Evolutionary conservation across 2,797 vertebrate genomes (phyloP), one percentile per base, ranked within the genome.

Genomic region (Thamnophis elegans): DNA sequence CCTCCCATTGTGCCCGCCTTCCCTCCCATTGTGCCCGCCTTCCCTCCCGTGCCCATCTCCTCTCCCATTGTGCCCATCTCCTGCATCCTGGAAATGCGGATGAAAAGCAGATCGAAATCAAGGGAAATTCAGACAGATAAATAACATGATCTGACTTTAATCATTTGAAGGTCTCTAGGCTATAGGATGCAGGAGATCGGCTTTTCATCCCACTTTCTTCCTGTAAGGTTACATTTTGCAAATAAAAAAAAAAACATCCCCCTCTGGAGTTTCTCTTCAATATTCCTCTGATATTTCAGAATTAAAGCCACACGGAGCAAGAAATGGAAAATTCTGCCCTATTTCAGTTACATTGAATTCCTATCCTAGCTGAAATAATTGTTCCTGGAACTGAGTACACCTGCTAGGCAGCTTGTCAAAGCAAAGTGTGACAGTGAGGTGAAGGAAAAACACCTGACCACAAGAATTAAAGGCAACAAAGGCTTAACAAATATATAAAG

Each of bases 351-450:
- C 88, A 97, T 42, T 90, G 90, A 97, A 95, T 93, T 93, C 87
- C 85, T 94, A 90, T 93, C 86, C 88, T 94, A 94, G 55, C 90
- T 93, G 93, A 96, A 96, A 96, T 97, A 97, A 96, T 96, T 97
- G 93, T 95, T 92, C 68, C 53, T 68, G 42, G 92, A 96, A 96
- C 62, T 73, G 91, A 95, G 92, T 94, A 91, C 90, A 97, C 85
- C 92, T 96, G 62, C 87, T 94, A 93, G 89, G 86, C 12, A 93
- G 87, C 95, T 95, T 97, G 90, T 97, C 91, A 96, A 94, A 96
- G 92, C 0, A 94, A 55, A 93, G 28, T 65, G n/a, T 94, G 90
- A 94, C 85, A 95, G 32, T 93, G 68, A 96, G 90, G 73, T 94
- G 90, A 54, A 95, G 60, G 89, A 96, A 59, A 47, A 42, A 78